Base-by-base conservation (phyloP, 2,797 vertebrate species). In the Mus spretus region DNA sequence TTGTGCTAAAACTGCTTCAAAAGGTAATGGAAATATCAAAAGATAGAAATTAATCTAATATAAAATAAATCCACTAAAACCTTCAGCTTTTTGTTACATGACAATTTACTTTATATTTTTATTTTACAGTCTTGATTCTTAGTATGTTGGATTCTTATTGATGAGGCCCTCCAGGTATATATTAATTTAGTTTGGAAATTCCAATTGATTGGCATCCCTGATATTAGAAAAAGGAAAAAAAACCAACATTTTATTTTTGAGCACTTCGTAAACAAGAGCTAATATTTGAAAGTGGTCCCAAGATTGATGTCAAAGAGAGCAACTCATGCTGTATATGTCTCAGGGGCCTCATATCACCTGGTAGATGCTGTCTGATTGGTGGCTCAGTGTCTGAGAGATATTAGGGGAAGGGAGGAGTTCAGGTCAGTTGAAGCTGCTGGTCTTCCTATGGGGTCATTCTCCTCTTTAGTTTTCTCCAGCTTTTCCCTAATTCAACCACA, bases 271-370 rank as follows among this genome's bases (percentile, higher is more conserved):
- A 82, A 65, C 3, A 75, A 47, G 50, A 14, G 13, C 26, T 34
- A 88, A 37, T 61, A 75, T 93, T 95, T 91, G 88, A 67, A 96
- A 87, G 70, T 75, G 10, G 20, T 93, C 59, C 95, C 14, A 81
- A 90, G 89, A 81, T 37, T 50, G 65, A 85, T 22, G 3, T 44
- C 55, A 65, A 85, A 91, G 50, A 22, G n/a, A 12, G 6, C 55
- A 84, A 44, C 50, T 85, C 40, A 31, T 63, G 70, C n/a, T 37
- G 15, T 70, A 9, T 70, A 70, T 70, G 34, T 70, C 7, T 70
- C 14, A 31, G 34, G 34, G 15, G 34, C 34, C 17, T n/a, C 15
- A n/a, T 70, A 70, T n/a, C 34, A 70, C 34, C 34, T 70, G 67
- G 34, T n/a, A 2, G n/a, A n/a, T 70, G 67, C 34, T 70, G 67